phyloP scores from a whole-genome alignment of 2,797 vertebrate species.

The Anomalospiza imberbis region DNA sequence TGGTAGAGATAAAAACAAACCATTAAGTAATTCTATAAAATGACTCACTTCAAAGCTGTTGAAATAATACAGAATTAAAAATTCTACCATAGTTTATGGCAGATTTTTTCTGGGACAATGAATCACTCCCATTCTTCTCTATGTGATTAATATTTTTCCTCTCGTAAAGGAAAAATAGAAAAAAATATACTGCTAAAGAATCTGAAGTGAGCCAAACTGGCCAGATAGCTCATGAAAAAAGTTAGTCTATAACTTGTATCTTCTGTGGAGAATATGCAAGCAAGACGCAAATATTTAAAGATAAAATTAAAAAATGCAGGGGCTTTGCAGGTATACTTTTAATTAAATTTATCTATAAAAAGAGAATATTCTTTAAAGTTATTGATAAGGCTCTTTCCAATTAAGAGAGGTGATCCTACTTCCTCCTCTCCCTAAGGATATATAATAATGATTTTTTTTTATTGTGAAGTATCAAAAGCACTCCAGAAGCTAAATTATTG shows the following conservation, averaged over 20 bases:
- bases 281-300: not conserved
- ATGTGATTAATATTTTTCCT: not conserved
- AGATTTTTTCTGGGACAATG: not conserved
- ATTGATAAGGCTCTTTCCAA: not conserved
- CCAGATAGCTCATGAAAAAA: not conserved
- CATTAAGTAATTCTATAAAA: not conserved
- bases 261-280: not conserved
- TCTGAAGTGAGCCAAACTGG: not conserved
- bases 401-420: not conserved
- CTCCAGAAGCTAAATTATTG: not conserved
- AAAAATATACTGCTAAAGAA: not conserved
- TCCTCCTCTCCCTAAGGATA: not conserved
- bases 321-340: not conserved
- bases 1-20: not conserved
- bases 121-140: not conserved
- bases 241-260: not conserved
- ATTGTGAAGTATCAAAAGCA: not conserved
- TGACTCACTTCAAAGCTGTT: not conserved
- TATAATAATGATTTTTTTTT: not conserved
- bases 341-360: not conserved
- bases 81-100: not conserved
- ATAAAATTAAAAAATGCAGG: not conserved
- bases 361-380: not conserved
- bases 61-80: not conserved
- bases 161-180: not conserved